Evolutionary conservation across 2,888 invertebrate genomes (phyloP), one percentile per base, ranked within the genome.

Genomic region (Thereva unica): DNA sequence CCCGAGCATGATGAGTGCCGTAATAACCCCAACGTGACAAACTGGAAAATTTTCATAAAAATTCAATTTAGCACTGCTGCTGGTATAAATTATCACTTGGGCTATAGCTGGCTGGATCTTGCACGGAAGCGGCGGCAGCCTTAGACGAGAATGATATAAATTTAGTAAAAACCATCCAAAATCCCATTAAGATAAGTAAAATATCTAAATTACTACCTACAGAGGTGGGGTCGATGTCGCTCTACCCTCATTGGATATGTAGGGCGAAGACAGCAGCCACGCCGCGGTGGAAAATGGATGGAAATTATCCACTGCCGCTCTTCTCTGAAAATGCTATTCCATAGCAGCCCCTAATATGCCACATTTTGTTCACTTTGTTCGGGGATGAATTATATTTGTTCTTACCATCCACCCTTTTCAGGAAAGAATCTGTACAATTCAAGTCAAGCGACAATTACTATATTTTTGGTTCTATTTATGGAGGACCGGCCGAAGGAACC

Each of bases 171-270:
- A 59, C 59, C 59, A 59, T 59, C 59, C 45, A 49, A 59, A 59
- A 59, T 47, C 47, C 59, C 59, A 59, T 59, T 59, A 59, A 59
- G 59, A 59, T 59, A 59, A 59, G 59, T 59, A 59, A 59, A 59
- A 59, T 59, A 47, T 59, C 59, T 59, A 59, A 59, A 59, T 59
- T 59, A 49, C 47, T 59, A 47, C 59, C 49, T 59, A 45, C 49
- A 23, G 23, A 34, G 59, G 47, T 38, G 59, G 37, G 37, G 59
- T 35, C 35, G 49, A 59, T 47, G 59, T 59, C 59, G 45, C 34
- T 56, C 44, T 44, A 5, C 56, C 44, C 37, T 35, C 37, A 34
- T 23, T 37, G 49, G 34, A 59, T 45, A 47, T 12, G 38, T 12
- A 12, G 8, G 37, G 12, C 12, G 47, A 47, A 10, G 47, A 23